Conservation (phyloP, 2,113 vertebrate species). For the Cyanoderma ruficeps region DNA sequence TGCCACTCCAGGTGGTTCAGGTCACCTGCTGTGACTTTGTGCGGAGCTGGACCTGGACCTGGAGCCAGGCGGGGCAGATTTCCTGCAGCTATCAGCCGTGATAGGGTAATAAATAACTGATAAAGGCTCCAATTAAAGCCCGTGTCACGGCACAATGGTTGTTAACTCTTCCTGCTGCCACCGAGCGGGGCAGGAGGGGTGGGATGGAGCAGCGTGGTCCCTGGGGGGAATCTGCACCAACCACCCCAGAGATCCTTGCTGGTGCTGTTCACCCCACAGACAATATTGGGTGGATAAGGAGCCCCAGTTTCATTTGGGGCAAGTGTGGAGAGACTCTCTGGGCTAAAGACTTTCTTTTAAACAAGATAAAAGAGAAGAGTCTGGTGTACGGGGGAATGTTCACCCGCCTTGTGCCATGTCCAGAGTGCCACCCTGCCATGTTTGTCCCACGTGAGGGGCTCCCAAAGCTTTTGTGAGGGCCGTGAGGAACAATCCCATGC, state of each 20-base stretch:
- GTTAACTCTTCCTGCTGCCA: neutral
- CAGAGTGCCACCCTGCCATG: neutral
- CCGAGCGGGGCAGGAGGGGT: accelerated
- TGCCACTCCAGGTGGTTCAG: accelerated
- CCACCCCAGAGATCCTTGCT: accelerated
- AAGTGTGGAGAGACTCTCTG: neutral
- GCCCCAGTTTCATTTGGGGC: accelerated
- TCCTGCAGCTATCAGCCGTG: neutral
- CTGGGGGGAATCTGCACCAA: neutral
- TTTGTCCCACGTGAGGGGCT: neutral
- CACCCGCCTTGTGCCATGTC: accelerated
- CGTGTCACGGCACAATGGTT: accelerated
- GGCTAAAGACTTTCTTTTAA: neutral
- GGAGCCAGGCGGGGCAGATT: neutral
- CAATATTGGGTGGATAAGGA: accelerated
- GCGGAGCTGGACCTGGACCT: neutral
- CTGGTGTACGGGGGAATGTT: neutral
- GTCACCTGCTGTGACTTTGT: neutral
- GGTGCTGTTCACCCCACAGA: accelerated
- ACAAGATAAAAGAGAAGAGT: too few species aligned
- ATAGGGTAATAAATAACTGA: neutral
- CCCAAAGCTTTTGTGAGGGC: neutral
- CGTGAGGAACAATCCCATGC: neutral
- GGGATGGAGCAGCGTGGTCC: neutral
- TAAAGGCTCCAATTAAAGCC: accelerated